phyloP scores from a whole-genome alignment of 2,888 invertebrate genomes.

The Ischnus inquisitorius region DNA sequence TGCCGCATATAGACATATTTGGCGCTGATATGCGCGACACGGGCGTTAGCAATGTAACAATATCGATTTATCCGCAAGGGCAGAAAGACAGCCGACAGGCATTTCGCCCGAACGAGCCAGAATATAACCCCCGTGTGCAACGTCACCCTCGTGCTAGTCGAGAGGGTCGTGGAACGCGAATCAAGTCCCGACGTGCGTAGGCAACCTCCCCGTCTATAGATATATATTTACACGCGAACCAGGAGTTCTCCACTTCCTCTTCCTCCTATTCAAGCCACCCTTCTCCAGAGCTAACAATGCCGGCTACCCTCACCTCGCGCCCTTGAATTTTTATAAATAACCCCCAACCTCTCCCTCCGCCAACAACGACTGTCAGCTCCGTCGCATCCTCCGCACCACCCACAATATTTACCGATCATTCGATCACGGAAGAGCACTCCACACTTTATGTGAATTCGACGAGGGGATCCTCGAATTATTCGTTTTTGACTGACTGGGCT shows the following conservation, averaged over 20 bases:
- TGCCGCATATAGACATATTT: neutral
- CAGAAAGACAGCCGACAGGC: slow-evolving; percentile 56
- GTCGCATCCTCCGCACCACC: neutral
- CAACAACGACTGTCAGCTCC: slow-evolving; percentile 2
- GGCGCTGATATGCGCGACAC: neutral
- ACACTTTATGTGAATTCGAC: neutral
- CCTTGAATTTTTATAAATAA: slow-evolving; percentile 59
- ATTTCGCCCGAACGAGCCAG: slow-evolving; percentile 55
- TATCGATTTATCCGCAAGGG: slow-evolving; percentile 65
- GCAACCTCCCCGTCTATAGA: slow-evolving; percentile 34
- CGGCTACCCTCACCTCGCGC: slow-evolving; percentile 35
- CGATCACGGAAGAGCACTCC: slow-evolving; percentile 4
- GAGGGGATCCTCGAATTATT: slow-evolving; percentile 17
- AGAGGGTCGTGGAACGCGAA: slow-evolving; percentile 47
- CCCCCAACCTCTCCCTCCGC: neutral
- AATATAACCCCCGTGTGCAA: slow-evolving; percentile 47
- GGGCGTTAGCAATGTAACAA: slow-evolving; percentile 29
- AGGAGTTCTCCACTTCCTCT: slow-evolving; percentile 15
- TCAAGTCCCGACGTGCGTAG: slow-evolving; percentile 49
- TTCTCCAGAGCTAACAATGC: slow-evolving; percentile 26
- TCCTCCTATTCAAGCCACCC: slow-evolving; percentile 45
- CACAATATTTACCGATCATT: slow-evolving; percentile 29
- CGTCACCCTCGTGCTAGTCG: slow-evolving; percentile 33
- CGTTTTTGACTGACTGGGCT: slow-evolving; percentile 12
- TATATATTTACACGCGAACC: slow-evolving; percentile 1